phyloP scores from a whole-genome alignment of 2,888 invertebrate species.

The Agapostemon virescens region DNA sequence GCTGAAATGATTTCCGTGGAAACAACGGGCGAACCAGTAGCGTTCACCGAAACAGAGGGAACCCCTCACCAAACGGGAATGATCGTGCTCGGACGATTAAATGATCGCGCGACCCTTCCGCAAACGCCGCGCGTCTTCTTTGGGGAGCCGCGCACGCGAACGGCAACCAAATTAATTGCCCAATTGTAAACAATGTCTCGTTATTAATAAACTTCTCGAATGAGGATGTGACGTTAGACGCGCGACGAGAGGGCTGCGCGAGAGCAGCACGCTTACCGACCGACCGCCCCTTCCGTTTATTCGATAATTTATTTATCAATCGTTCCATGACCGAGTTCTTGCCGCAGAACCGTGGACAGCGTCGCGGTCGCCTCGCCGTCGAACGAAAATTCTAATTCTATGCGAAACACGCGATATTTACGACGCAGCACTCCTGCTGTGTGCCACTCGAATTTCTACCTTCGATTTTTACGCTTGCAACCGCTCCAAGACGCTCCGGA shows the following conservation, averaged over 20 bases:
- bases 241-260: slow-evolving; percentile 45
- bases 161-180: slow-evolving; percentile 57
- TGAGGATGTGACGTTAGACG: slow-evolving; percentile 74
- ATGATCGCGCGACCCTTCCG: background rate
- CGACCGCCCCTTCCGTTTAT: slow-evolving; percentile 9
- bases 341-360: background rate
- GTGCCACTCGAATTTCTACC: background rate
- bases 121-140: slow-evolving; percentile 13
- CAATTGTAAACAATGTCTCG: slow-evolving; percentile 70
- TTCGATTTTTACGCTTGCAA: background rate
- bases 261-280: background rate
- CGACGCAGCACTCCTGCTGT: background rate
- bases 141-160: slow-evolving; percentile 16
- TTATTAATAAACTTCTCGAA: slow-evolving; percentile 72
- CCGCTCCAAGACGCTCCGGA: too few relatives aligned
- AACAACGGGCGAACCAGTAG: background rate
- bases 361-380: background rate
- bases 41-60: background rate
- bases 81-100: background rate
- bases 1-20: background rate
- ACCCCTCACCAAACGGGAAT: background rate
- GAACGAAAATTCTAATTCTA: background rate
- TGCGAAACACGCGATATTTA: background rate
- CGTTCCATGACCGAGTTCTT: background rate
- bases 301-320: slow-evolving; percentile 4